phyloP scores from a whole-genome alignment of 2,888 invertebrate species.

The Drosophila pseudotakahashii region DNA sequence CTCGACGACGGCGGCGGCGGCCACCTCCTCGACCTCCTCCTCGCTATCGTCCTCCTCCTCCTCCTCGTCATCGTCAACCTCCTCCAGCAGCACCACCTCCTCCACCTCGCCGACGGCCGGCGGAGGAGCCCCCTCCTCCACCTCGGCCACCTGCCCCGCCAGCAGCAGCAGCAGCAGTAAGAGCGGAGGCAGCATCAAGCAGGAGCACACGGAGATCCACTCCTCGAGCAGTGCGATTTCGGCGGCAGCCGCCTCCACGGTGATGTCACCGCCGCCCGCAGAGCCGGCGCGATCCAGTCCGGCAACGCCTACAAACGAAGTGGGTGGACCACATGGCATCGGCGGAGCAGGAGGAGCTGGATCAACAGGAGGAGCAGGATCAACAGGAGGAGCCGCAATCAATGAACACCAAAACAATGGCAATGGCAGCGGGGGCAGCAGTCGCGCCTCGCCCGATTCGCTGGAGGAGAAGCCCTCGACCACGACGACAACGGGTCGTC shows the following conservation, averaged over 20 bases:
- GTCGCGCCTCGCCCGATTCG: constrained; percentile 84
- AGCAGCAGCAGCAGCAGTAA: constrained; percentile 26
- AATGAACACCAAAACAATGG: constrained; percentile 79
- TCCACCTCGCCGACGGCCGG: constrained; percentile 23
- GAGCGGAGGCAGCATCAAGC: constrained; percentile 39
- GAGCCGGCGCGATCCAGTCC: constrained; percentile 57
- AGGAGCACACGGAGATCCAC: constrained; percentile 82
- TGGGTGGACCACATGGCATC: background rate
- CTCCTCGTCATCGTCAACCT: constrained; percentile 6
- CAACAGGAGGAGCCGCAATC: background rate
- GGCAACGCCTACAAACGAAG: constrained; percentile 39
- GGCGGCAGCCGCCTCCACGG: constrained; percentile 76
- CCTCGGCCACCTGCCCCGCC: constrained; percentile 25
- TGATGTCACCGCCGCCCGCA: constrained; percentile 81
- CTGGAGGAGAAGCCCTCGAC: constrained; percentile 83
- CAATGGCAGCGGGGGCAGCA: constrained; percentile 80
- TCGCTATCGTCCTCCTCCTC: constrained; percentile 31
- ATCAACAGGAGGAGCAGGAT: background rate
- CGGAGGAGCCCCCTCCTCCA: constrained; percentile 1
- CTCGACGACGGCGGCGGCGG: constrained; percentile 40
- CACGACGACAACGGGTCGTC: constrained; percentile 61
- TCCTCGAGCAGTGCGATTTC: constrained; percentile 78
- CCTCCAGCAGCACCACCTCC: constrained; percentile 3
- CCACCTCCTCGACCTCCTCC: constrained; percentile 45
- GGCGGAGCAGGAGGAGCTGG: background rate